A percentile compares a stretch with the other conserved stretches of the same genome.
These are phyloP conservation scores for Sebastes taczanowskii DNA, from an alignment of 2,797 vertebrate genomes.

Conservation along the genomic window DNA sequence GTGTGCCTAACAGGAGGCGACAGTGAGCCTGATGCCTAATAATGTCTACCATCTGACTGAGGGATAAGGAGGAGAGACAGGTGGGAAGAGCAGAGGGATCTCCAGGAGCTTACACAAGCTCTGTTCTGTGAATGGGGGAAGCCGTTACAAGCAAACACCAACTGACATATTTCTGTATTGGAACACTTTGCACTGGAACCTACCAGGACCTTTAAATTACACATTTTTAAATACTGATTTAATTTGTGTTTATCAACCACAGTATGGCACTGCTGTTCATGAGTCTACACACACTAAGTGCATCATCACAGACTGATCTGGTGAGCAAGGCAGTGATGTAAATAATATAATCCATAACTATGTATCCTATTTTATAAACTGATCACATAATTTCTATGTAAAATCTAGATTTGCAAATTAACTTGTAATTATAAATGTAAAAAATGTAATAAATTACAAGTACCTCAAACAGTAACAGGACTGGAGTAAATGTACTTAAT, in stretches of 20 bases:
- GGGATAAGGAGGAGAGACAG: slow-evolving; percentile 61
- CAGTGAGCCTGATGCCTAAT: slow-evolving; percentile 70
- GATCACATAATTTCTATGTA: too few relatives aligned
- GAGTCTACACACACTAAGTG: neutral
- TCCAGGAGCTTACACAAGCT: slow-evolving; percentile 36
- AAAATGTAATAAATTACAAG: too few relatives aligned
- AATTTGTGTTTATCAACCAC: neutral
- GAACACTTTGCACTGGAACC: too few relatives aligned
- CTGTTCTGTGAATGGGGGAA: slow-evolving; percentile 41
- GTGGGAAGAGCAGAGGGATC: slow-evolving; percentile 49
- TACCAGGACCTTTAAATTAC: neutral
- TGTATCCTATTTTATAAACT: too few relatives aligned
- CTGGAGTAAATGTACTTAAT: too few relatives aligned
- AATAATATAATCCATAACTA: neutral
- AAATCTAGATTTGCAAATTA: neutral
- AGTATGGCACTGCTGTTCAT: neutral
- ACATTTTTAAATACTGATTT: neutral
- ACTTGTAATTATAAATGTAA: neutral
- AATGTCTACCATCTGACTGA: slow-evolving; percentile 62
- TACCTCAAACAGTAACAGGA: too few relatives aligned
- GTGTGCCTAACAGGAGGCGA: slow-evolving; percentile 49
- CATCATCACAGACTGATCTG: too few relatives aligned
- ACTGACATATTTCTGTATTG: too few relatives aligned
- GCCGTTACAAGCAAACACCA: slow-evolving; percentile 31
- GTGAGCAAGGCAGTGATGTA: neutral